phyloP scores from a whole-genome alignment of 2,888 invertebrate genomes.

The Phymatocera aterrima region DNA sequence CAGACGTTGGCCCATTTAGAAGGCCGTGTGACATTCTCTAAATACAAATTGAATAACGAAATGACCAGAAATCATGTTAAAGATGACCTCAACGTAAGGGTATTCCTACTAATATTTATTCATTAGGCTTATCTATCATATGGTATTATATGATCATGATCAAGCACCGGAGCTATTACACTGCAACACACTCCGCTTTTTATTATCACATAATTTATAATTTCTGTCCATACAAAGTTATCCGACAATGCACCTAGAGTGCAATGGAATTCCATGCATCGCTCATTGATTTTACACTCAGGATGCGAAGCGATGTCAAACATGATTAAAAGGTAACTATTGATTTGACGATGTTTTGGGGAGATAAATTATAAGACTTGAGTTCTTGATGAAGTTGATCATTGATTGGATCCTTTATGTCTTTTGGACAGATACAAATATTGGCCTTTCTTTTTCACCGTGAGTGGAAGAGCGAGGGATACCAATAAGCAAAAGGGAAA shows the following conservation, averaged over 20 bases:
- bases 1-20: conserved; percentile 57
- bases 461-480: conserved; percentile 23
- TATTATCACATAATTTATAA: not conserved
- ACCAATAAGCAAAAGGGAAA: conserved; percentile 27
- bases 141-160: not conserved
- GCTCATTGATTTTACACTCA: conserved; percentile 14
- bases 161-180: too few relatives aligned
- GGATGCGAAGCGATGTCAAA: conserved; percentile 16
- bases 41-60: conserved; percentile 62
- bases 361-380: not conserved
- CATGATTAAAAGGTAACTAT: conserved; percentile 17
- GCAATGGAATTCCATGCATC: conserved; percentile 40
- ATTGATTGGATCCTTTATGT: conserved; percentile 10
- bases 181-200: too few relatives aligned
- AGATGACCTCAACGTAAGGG: conserved; percentile 57
- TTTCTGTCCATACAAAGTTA: conserved; percentile 2
- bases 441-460: conserved; percentile 64
- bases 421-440: conserved; percentile 57
- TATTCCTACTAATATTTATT: too few relatives aligned
- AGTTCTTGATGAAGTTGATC: not conserved
- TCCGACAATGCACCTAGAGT: conserved; percentile 5
- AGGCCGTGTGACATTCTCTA: conserved; percentile 62
- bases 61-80: conserved; percentile 56
- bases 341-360: not conserved
- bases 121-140: not conserved